Percentiles rank a stretch among this genome's conserved stretches.
phyloP scores from a whole-genome alignment of 1,140 invertebrate genomes.

The Pseudomyrmex concolor region DNA sequence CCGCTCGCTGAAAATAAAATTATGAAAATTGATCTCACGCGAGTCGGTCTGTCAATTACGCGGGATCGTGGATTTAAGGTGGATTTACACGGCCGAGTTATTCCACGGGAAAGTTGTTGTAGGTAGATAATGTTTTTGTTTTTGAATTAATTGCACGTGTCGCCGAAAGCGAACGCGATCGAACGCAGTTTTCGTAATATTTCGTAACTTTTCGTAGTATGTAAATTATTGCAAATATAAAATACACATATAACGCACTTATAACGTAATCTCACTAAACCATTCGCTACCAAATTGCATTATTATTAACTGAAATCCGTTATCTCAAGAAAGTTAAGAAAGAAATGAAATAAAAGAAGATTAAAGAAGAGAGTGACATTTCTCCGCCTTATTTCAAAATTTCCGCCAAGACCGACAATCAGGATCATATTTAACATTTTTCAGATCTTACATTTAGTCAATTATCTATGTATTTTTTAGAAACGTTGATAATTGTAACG shows the following conservation, averaged over 20 bases:
- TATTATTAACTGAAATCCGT: too few species aligned
- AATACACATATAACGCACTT: too few species aligned
- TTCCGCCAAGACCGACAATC: too few species aligned
- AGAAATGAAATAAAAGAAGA: too few species aligned
- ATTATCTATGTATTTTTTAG: too few species aligned
- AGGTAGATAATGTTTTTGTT: not conserved
- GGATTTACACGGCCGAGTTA: slow-evolving; percentile 27
- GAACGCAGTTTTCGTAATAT: not conserved
- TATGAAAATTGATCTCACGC: slow-evolving; percentile 19
- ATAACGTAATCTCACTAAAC: too few species aligned
- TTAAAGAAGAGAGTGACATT: too few species aligned
- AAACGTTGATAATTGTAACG: not conserved
- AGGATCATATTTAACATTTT: too few species aligned
- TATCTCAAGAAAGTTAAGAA: too few species aligned
- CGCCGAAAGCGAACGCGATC: slow-evolving; percentile 1
- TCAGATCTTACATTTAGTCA: too few species aligned
- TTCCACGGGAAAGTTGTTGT: not conserved
- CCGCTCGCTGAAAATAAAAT: not conserved
- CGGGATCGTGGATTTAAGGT: slow-evolving; percentile 13
- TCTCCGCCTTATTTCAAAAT: too few species aligned
- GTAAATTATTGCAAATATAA: not conserved
- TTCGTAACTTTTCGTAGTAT: not conserved
- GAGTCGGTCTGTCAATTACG: slow-evolving; percentile 60
- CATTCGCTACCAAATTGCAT: too few species aligned
- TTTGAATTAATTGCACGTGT: not conserved